phyloP scores from a whole-genome alignment of 2,888 invertebrate genomes.

The Seladonia tumulorum region DNA sequence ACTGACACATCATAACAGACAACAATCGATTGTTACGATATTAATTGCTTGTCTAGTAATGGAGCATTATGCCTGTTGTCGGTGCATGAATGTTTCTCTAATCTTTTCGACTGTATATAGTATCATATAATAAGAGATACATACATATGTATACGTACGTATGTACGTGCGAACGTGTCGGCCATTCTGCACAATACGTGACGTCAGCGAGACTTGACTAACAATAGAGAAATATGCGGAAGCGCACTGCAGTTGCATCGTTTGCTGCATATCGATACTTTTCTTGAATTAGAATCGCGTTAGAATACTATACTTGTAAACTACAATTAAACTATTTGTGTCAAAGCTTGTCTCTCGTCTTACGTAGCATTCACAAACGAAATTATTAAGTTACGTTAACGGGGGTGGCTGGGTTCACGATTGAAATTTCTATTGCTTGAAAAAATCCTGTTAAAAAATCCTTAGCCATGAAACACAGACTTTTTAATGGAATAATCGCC shows the following conservation, averaged over 20 bases:
- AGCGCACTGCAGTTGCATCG: slow-evolving; percentile 44
- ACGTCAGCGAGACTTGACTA: slow-evolving; percentile 31
- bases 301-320: not conserved
- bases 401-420: no score
- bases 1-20: not conserved
- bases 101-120: not conserved
- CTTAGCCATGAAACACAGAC: no score
- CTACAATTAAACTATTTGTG: slow-evolving; percentile 3
- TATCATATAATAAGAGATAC: slow-evolving; percentile 37
- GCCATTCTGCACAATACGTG: slow-evolving; percentile 35
- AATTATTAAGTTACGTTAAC: no score
- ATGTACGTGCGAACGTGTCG: slow-evolving; percentile 35
- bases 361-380: no score
- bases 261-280: slow-evolving; percentile 51
- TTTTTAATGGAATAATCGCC: no score
- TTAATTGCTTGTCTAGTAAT: slow-evolving; percentile 3
- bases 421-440: no score
- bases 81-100: slow-evolving; percentile 4
- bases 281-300: slow-evolving; percentile 39
- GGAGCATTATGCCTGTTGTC: slow-evolving; percentile 4
- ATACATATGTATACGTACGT: slow-evolving; percentile 3
- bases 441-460: no score
- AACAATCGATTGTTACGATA: slow-evolving; percentile 3
- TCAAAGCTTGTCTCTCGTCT: not conserved
- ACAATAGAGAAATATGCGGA: slow-evolving; percentile 59